Percentiles rank a stretch among this genome's conserved stretches.
Conservation (phyloP, 2,113 vertebrate genomes). For the Mesocricetus auratus region DNA sequence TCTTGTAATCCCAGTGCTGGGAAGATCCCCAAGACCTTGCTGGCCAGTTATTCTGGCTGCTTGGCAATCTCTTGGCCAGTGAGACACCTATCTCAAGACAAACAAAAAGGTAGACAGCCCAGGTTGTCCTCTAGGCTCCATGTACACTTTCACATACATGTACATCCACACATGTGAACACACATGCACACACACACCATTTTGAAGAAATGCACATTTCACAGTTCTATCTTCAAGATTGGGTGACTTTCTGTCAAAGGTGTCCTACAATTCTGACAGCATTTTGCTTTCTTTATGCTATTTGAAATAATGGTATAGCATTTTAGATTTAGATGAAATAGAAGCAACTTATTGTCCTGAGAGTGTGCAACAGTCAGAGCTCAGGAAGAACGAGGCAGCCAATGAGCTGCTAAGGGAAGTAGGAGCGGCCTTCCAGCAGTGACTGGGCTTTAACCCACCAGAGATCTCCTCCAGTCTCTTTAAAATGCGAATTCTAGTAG, state of each 20-base stretch:
- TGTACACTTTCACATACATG: background rate
- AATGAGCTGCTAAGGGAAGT: background rate
- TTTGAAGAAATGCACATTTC: background rate
- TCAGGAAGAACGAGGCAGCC: background rate
- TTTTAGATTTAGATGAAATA: background rate
- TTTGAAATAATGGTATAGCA: background rate
- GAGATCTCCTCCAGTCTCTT: background rate
- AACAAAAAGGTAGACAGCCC: background rate
- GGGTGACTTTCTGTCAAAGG: background rate
- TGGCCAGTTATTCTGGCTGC: background rate
- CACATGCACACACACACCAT: too few species aligned
- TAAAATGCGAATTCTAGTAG: background rate
- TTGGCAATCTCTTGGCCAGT: background rate
- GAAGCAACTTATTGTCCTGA: background rate
- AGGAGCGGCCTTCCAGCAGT: background rate
- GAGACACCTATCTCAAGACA: background rate
- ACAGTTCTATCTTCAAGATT: conserved; percentile 3
- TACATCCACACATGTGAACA: background rate
- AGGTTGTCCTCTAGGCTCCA: background rate
- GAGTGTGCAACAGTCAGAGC: background rate
- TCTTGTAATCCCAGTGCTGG: background rate
- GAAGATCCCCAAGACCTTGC: background rate
- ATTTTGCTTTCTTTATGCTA: background rate
- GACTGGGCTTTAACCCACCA: background rate
- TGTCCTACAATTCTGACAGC: background rate